Conservation (phyloP, 1,140 invertebrate genomes). For the Drosophila ogumai region DNA sequence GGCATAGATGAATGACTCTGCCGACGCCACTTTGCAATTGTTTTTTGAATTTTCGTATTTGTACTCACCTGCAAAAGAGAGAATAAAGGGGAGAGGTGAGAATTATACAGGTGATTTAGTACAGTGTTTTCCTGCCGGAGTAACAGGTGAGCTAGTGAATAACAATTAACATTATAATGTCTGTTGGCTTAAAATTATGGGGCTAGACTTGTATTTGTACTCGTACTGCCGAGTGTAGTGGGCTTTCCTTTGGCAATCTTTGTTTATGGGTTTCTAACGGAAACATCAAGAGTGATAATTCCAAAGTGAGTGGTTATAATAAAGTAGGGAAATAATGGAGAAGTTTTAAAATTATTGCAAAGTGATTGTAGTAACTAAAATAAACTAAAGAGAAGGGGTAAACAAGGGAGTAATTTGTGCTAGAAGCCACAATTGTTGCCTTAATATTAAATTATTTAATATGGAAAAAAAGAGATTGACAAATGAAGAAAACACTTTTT, state of each 20-base stretch:
- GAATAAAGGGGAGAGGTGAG: constrained; percentile 23
- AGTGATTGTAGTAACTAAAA: not conserved
- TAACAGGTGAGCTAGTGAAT: constrained; percentile 45
- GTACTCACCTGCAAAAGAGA: constrained; percentile 41
- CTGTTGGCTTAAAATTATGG: constrained; percentile 31
- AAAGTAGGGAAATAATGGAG: constrained; percentile 1
- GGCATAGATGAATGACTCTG: constrained; percentile 47
- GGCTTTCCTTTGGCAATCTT: constrained; percentile 14
- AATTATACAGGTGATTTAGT: constrained; percentile 56
- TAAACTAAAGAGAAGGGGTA: not conserved
- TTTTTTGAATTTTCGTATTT: constrained; percentile 5
- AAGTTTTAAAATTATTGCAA: not conserved
- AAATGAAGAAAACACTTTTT: too few species aligned
- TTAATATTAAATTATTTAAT: too few species aligned
- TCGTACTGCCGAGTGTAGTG: not conserved
- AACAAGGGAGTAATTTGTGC: not conserved
- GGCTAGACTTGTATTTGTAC: constrained; percentile 6
- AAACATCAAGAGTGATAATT: constrained; percentile 6
- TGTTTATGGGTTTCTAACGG: constrained; percentile 34
- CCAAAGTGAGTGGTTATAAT: not conserved
- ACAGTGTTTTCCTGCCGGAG: constrained; percentile 35
- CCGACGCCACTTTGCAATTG: constrained; percentile 17
- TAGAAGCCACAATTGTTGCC: not conserved
- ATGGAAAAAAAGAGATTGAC: too few species aligned
- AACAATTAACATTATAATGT: constrained; percentile 56